Base-by-base conservation (phyloP, 30 jellyfish, hydroid and myxozoan species). In the Euphysa ruthae region DNA sequence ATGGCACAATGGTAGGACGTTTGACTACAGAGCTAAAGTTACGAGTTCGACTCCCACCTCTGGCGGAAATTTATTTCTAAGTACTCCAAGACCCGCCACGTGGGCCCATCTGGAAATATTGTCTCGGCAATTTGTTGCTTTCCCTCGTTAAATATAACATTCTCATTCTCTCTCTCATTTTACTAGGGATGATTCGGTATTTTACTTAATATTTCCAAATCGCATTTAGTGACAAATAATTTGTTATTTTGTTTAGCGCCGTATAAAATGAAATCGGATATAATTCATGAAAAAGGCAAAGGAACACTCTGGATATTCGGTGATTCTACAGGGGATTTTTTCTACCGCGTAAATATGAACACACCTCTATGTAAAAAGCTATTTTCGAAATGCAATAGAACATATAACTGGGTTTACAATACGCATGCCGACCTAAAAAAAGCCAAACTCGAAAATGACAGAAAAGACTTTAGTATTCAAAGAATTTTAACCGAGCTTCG, bases 241-340 rank as follows among this genome's bases (percentile, higher is more conserved):
- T n/a, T n/a, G n/a, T n/a, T n/a, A n/a, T n/a, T 46, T 46, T 46
- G n/a, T 44, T 35, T 52, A 68, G 80, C 44, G n/a, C 73, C 80
- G 32, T 49, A 18, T 1, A 44, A 42, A 68, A 68, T 6, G 33
- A 61, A 22, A 6, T 4, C 80, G 25, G 7, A 1, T 15, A 19
- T n/a, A 42, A 49, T 43, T 15, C 49, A 77, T 19, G 35, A 4
- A 35, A 52, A 51, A 30, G 92, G 90, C 35, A 68, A 34, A 51
- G 87, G 95, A 12, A 29, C 68, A 23, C 55, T 90, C n/a, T 90
- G 98, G 98, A 90, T 90, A 4, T 90, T 70, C 42, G 98, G 98
- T 22, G 98, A 90, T 52, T 90, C 98, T 3, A 83, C 75, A 6
- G 98, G 95, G 7, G 98, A 90, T 49, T 71, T 90, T 4, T 82